A percentile compares a stretch with the other conserved stretches of the same genome.
Conservation (phyloP, 2,888 invertebrate species). For the Lasius platythorax region DNA sequence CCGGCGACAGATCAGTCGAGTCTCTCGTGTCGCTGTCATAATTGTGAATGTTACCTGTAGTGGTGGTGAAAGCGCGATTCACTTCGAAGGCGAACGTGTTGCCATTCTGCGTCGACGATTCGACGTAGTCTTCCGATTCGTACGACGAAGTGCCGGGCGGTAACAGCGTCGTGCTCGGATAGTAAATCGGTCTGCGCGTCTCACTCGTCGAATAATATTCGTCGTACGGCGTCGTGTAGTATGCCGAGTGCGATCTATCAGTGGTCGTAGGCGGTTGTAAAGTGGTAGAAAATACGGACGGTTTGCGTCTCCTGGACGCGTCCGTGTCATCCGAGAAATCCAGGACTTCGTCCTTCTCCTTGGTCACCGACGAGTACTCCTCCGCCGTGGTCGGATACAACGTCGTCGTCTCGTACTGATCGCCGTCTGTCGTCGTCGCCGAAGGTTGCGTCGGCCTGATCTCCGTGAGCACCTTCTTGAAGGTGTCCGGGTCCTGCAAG, state of each 20-base stretch:
- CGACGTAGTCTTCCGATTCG: constrained; percentile 34
- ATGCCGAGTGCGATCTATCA: constrained; percentile 70
- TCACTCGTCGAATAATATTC: constrained; percentile 66
- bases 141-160: constrained; percentile 26
- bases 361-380: constrained; percentile 88
- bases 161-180: constrained; percentile 46
- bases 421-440: constrained; percentile 59
- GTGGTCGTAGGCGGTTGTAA: constrained; percentile 64
- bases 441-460: constrained; percentile 93
- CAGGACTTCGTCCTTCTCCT: constrained; percentile 92
- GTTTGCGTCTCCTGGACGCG: constrained; percentile 77
- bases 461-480: constrained; percentile 91
- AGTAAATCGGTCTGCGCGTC: constrained; percentile 31
- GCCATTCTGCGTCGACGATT: constrained; percentile 54
- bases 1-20: constrained; percentile 61
- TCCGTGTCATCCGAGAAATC: constrained; percentile 91
- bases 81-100: constrained; percentile 86
- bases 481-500: constrained; percentile 93
- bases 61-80: constrained; percentile 84
- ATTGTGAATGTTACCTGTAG: constrained; percentile 62
- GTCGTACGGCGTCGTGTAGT: constrained; percentile 70
- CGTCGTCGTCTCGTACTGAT: constrained; percentile 82
- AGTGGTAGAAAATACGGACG: constrained; percentile 77
- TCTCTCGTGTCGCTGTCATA: constrained; percentile 70
- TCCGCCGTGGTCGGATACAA: constrained; percentile 83